Evolutionary conservation across 1,140 invertebrate genomes (phyloP).

Genomic region (Trachymyrmex septentrionalis): DNA sequence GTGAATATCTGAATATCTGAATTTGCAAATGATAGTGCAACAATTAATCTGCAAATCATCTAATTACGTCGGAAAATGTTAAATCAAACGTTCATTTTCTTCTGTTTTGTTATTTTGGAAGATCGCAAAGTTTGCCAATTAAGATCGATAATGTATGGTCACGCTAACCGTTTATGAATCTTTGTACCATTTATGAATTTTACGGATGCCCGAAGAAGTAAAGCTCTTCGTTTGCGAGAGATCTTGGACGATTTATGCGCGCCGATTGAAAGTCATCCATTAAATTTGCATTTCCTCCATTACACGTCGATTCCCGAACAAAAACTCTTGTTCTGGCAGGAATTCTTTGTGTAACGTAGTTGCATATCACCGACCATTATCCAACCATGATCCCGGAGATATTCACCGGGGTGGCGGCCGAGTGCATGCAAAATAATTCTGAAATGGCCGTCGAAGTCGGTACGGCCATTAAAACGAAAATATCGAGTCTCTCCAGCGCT

Average conservation of each 20-base stretch:
- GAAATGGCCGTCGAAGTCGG: constrained; percentile 41
- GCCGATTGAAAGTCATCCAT: constrained; percentile 71
- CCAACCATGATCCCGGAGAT: constrained; percentile 15
- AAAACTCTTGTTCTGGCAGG: constrained; percentile 20
- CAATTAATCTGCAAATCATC: constrained; percentile 2
- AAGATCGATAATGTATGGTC: not conserved
- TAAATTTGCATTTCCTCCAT: constrained; percentile 73
- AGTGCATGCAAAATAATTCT: constrained; percentile 48
- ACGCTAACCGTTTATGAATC: constrained; percentile 1
- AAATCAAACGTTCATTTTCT: not conserved
- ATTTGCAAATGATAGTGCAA: not conserved
- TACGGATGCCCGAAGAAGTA: not conserved
- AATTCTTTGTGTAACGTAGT: constrained; percentile 66
- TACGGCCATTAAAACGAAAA: constrained; percentile 45
- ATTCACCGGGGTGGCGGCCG: not conserved
- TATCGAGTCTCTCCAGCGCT: not conserved
- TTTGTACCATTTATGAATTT: not conserved
- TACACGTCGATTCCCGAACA: constrained; percentile 47
- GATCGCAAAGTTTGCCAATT: not conserved
- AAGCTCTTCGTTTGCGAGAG: constrained; percentile 31
- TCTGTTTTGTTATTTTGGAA: not conserved
- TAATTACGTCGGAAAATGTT: not conserved
- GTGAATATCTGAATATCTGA: too few species aligned
- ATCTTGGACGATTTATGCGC: constrained; percentile 41
- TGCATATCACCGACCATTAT: constrained; percentile 59